Conservation (phyloP, 1,140 invertebrate genomes). For the Mya arenaria region DNA sequence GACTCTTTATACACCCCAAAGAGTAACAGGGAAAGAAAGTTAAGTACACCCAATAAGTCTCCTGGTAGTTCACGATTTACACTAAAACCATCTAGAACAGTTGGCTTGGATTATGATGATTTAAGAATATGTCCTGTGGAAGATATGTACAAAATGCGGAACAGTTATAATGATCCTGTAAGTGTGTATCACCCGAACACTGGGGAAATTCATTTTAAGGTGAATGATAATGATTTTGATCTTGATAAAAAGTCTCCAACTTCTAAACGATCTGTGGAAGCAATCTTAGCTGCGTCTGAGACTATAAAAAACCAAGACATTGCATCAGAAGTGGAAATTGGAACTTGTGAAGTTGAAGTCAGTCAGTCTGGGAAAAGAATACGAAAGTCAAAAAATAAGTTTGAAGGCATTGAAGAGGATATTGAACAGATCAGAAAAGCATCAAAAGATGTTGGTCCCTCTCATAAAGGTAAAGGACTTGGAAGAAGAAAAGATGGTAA, state of each 20-base stretch:
- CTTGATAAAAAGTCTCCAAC: slow-evolving; percentile 14
- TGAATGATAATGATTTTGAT: slow-evolving; percentile 28
- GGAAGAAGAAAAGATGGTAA: slow-evolving; percentile 24
- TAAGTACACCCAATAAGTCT: slow-evolving; percentile 39
- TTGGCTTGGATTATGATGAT: slow-evolving; percentile 39
- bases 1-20: not conserved
- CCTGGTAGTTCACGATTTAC: slow-evolving; percentile 44
- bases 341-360: slow-evolving; percentile 51
- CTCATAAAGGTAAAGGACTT: slow-evolving; percentile 46
- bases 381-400: slow-evolving; percentile 25
- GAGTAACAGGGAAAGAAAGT: not conserved
- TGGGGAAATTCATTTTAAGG: slow-evolving; percentile 44
- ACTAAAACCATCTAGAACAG: slow-evolving; percentile 27
- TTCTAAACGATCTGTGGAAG: slow-evolving; percentile 42
- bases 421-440: slow-evolving; percentile 55
- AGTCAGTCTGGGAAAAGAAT: slow-evolving; percentile 15
- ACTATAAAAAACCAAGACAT: slow-evolving; percentile 54
- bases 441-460: slow-evolving; percentile 44
- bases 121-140: not conserved
- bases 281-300: slow-evolving; percentile 53
- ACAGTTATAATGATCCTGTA: slow-evolving; percentile 33
- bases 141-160: slow-evolving; percentile 24
- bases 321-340: slow-evolving; percentile 53
- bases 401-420: slow-evolving; percentile 50
- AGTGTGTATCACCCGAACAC: slow-evolving; percentile 56